Evolutionary conservation across 2,113 vertebrate genomes (phyloP), one percentile per base, ranked within the genome.

Genomic region (Trogon melanurus): DNA sequence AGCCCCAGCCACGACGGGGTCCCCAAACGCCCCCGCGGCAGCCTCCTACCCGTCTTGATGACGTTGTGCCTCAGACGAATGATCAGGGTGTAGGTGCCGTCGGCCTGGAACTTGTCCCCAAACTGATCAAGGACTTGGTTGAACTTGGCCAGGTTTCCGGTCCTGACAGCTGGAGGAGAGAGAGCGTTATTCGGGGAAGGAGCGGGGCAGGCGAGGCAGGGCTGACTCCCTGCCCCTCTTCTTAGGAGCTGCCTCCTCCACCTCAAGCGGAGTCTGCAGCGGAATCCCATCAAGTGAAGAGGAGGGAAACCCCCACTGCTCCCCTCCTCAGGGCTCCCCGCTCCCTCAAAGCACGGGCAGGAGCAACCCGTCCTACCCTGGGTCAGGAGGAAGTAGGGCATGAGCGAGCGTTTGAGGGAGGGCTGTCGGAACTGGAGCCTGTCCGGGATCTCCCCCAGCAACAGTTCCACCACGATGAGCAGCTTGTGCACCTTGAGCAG

Each of bases 331-430:
- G 20, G 16, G 67, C 20, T 41, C 20, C 50, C 50, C 2, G 1
- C 53, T 51, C 29, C 54, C 76, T 8, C 11, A 0, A 5, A 57
- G 75, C 3, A 0, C 1, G 2, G 27, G 27, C 51, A 21, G 32
- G 47, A 57, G 54, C 1, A 4, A 48, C 41, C 1, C 0, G 4
- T 36, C 66, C 13, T 96, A 99, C 99, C 99, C 97, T 99, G 99
- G 17, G 99, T 99, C 85, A 99, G 98, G 90, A 99, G 98, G 97
- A 99, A 99, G 98, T 99, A 99, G 32, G 99, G 99, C 99, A 99
- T 99, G 93, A 99, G 99, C 0, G 99, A 99, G 22, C 99, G 98
- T 97, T 99, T 99, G 75, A 99, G 98, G 5, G 99, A 99, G 3
- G 99, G 99, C 85, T 99, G 99, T 27, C 99, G 98, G 98, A 99